Base-by-base conservation (phyloP, 2,888 invertebrate genomes). In the Philopedon plagiatum region DNA sequence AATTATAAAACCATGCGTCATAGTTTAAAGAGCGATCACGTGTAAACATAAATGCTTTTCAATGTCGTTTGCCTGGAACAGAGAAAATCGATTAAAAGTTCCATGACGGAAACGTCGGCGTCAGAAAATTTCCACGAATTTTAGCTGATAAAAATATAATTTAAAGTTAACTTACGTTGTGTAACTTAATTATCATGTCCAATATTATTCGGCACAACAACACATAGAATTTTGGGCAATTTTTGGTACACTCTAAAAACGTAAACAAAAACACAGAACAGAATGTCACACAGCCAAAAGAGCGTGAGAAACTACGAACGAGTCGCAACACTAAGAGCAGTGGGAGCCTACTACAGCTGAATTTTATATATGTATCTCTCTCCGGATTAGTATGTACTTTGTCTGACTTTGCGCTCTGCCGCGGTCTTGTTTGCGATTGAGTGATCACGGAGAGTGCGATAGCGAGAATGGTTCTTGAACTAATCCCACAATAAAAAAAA, bases 21-120 rank as follows among this genome's bases (percentile, higher is more conserved):
- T 75, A 75, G 76, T 78, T 73, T 72, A 76, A 75, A 76, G 73
- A 76, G 72, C 76, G 74, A 75, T 78, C 76, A 76, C 77, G 77
- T 73, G 77, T 68, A 63, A 58, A 41, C 51, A 65, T 64, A 64
- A 73, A 73, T 73, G 73, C 69, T 73, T 73, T 73, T 73, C 73
- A 73, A 73, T 73, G 73, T 69, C 73, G 69, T 73, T 66, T 41
- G 58, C 54, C 1, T 56, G 3, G 61, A 46, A 63, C 63, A 54
- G 37, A 15, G 63, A 68, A 72, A 72, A 72, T 72, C 72, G 72
- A 72, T 72, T 62, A 58, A 67, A 71, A 72, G 49, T 68, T 44
- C 21, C 63, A 19, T 41, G 62, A 46, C 57, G 41, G 64, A 44
- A 62, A 51, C 51, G 26, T 15, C 39, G 68, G 37, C 56, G 56